Base-by-base conservation (phyloP, 2,113 vertebrate species). In the Speoplatyrhinus poulsoni region DNA sequence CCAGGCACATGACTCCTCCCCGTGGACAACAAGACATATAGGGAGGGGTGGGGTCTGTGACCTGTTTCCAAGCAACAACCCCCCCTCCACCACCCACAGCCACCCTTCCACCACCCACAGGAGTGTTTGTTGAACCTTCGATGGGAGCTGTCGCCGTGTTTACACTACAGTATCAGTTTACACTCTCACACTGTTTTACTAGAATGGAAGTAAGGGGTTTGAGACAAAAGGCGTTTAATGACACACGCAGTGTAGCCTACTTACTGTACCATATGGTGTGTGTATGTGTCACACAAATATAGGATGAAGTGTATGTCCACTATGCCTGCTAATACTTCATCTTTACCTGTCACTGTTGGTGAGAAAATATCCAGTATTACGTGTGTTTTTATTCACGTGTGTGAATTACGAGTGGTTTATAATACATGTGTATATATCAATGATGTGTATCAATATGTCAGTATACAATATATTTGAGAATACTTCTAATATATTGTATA, bases 21-120 rank as follows among this genome's bases (percentile, higher is more conserved):
- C 80, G 46, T 69, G 71, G 72, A 81, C 69, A 72, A 60, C 60
- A 73, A 62, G 68, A 61, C 7, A 59, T 46, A 77, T 59, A 76
- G 68, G 71, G 77, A 83, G 83, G 88, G 89, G 83, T 84, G 90
- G 84, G 83, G 85, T 71, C 67, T 78, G 56, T 6, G 33, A 77
- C 69, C 71, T n/a, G 89, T 92, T 89, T 77, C 92, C 80, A 82
- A 82, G 91, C 79, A 86, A 92, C 85, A 8, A 4, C 78, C 76
- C 82, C 87, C 80, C 75, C 65, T 5, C 36, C 3, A 3, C 36
- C 36, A 0, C 1, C 19, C 19, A 1, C 19, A 26, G 19, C 19
- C 19, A 19, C 19, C 19, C 19, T 2, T 2, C 26, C 26, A 26
- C 26, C 36, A 8, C 36, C 36, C 36, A 5, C 7, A 41, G 36